Evolutionary conservation across 2,113 vertebrate genomes (phyloP), one percentile per base, ranked within the genome.

Genomic region (Ptilorrhoa leucosticta): DNA sequence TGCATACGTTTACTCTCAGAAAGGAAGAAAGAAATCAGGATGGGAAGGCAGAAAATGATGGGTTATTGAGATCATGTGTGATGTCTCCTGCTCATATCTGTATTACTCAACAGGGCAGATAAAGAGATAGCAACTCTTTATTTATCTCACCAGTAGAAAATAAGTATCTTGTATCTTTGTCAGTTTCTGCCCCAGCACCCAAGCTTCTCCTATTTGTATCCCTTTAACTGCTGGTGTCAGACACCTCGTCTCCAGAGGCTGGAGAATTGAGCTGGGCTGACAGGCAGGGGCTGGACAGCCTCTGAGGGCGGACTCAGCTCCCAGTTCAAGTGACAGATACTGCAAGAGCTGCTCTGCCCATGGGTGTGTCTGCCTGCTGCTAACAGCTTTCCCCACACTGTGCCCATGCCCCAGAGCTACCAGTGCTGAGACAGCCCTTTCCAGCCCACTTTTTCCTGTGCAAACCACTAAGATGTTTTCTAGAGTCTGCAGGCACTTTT

Each of bases 381-480:
- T 72, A 82, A 40, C 53, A 77, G 66, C 75, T 63, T 37, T 60
- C 27, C 27, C 47, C 6, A 2, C 0, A 0, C 13, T 0, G 1
- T 86, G 75, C 85, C 64, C 39, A 2, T 71, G 54, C 75, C n/a
- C 66, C 7, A 1, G 60, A 90, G 39, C 57, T 42, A 7, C 40
- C 61, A 57, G 15, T 1, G 3, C 82, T 91, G 54, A 96, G 45
- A 51, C 58, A 87, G 75, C 63, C 37, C 51, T 69, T 71, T 84
- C 45, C 65, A 65, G n/a, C 45, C 21, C 9, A 13, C 50, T 90
- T 69, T 90, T 91, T 96, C 70, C 94, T 85, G 94, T 69, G 63
- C 13, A 69, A 96, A 95, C 85, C 79, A 86, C 92, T 66, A 27
- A 83, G 66, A 26, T 13, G 15, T 94, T 91, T 94, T 91, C 53